phyloP scores from a whole-genome alignment of 2,797 vertebrate genomes.

The Macropodus opercularis region DNA sequence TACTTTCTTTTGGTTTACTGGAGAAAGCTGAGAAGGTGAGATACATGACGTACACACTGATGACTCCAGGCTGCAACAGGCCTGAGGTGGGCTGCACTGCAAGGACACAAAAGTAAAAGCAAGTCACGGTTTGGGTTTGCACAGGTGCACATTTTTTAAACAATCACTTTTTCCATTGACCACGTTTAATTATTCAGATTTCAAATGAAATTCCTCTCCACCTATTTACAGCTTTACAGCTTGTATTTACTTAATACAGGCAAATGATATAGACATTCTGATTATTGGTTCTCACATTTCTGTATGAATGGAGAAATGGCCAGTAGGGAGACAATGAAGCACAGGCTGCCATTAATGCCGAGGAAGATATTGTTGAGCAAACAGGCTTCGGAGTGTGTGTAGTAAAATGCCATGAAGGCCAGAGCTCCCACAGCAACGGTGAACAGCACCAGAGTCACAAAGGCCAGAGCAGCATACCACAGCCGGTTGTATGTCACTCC shows the following conservation, averaged over 20 bases:
- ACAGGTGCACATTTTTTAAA: not conserved
- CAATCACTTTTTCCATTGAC: not conserved
- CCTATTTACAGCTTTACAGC: constrained; percentile 11
- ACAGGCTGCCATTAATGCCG: constrained; percentile 91
- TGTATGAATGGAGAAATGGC: constrained; percentile 94
- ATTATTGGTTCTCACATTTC: constrained; percentile 82
- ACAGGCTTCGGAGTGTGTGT: constrained; percentile 89
- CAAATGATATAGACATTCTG: constrained; percentile 13
- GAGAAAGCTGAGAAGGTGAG: constrained; percentile 96
- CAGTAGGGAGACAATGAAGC: constrained; percentile 88
- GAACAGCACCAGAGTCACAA: constrained; percentile 90
- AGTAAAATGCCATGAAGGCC: constrained; percentile 87
- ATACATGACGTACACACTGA: constrained; percentile 97
- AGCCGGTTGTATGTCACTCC: constrained; percentile 88
- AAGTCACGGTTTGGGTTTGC: no score
- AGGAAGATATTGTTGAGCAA: constrained; percentile 91
- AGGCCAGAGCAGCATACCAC: constrained; percentile 91
- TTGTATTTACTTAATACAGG: constrained; percentile 3
- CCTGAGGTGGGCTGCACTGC: constrained; percentile 94
- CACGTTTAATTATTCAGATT: not conserved
- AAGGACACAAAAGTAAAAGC: constrained; percentile 31
- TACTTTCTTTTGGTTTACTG: constrained; percentile 94
- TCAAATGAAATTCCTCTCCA: not conserved
- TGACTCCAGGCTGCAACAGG: constrained; percentile 92
- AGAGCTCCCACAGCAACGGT: constrained; percentile 87